phyloP scores from a whole-genome alignment of 2,113 vertebrate species.

The pig (Sus scrofa) region DNA sequence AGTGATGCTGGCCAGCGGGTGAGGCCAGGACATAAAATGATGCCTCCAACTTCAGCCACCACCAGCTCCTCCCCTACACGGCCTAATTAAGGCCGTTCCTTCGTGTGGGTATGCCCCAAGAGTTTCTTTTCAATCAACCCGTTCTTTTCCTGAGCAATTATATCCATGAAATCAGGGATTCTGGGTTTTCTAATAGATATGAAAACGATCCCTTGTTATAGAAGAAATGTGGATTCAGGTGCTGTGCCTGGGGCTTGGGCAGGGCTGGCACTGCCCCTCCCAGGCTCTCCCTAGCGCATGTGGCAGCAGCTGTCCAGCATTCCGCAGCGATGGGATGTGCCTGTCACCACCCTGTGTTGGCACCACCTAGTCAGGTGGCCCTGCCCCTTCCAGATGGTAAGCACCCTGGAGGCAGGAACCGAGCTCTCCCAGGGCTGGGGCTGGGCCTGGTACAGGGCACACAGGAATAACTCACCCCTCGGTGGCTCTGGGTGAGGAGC shows the following conservation, averaged over 20 bases:
- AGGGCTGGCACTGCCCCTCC: not conserved
- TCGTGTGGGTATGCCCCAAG: accelerated
- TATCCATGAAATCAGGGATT: not conserved
- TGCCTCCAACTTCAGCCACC: no score
- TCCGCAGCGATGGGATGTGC: not conserved
- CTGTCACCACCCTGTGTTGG: not conserved
- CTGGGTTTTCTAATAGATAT: not conserved
- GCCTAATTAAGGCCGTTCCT: accelerated
- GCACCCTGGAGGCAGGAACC: not conserved
- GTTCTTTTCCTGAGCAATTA: not conserved
- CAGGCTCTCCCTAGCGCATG: not conserved
- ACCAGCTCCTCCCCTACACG: accelerated
- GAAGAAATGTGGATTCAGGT: not conserved
- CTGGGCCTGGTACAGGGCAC: no score
- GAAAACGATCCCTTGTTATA: not conserved
- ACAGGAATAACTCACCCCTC: not conserved
- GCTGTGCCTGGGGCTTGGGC: not conserved
- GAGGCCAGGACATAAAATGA: not conserved
- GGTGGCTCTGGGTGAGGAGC: not conserved
- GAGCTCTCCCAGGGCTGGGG: not conserved
- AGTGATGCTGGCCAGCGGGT: no score
- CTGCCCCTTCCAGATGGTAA: not conserved
- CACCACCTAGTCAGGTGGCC: not conserved
- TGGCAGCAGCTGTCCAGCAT: not conserved
- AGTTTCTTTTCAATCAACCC: not conserved